Conservation (phyloP, 2,888 invertebrate species). For the Papilio demoleus region DNA sequence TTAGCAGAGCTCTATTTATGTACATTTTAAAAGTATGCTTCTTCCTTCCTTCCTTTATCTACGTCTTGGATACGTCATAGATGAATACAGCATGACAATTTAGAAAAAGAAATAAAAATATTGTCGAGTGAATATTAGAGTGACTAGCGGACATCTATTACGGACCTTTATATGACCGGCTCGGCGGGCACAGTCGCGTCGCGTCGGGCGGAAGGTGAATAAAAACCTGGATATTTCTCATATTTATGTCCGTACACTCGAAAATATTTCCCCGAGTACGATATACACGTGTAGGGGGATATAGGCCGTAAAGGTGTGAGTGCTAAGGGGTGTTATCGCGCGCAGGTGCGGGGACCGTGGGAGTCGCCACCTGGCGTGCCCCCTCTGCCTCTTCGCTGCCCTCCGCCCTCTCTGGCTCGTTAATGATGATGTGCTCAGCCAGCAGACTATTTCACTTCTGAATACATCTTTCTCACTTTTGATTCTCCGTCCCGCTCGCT, state of each 20-base stretch:
- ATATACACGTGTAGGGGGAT: conserved; percentile 61
- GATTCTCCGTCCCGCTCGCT: conserved; percentile 70
- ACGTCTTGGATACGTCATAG: conserved; percentile 28
- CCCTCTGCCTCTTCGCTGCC: conserved; percentile 84
- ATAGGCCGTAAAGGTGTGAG: conserved; percentile 61
- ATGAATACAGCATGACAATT: conserved; percentile 17
- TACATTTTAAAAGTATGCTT: not conserved
- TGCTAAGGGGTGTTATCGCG: conserved; percentile 74
- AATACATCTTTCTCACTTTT: conserved; percentile 85
- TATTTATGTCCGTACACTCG: conserved; percentile 81
- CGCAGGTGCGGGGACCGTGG: conserved; percentile 80
- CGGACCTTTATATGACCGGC: conserved; percentile 68
- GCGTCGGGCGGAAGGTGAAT: conserved; percentile 65
- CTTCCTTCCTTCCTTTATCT: not conserved
- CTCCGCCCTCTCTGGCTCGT: conserved; percentile 86
- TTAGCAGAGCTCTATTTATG: not conserved
- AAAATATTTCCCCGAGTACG: conserved; percentile 78
- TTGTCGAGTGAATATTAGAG: conserved; percentile 70
- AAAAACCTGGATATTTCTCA: conserved; percentile 81
- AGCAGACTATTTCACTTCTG: conserved; percentile 89
- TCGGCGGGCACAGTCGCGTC: conserved; percentile 48
- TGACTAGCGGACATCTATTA: conserved; percentile 67
- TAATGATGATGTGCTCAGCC: conserved; percentile 91
- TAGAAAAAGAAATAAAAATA: conserved; percentile 42
- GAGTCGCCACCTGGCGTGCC: conserved; percentile 83